These are phyloP conservation scores for Ursus arctos DNA, from an alignment of 2,113 vertebrate genomes.

Conservation along the genomic window DNA sequence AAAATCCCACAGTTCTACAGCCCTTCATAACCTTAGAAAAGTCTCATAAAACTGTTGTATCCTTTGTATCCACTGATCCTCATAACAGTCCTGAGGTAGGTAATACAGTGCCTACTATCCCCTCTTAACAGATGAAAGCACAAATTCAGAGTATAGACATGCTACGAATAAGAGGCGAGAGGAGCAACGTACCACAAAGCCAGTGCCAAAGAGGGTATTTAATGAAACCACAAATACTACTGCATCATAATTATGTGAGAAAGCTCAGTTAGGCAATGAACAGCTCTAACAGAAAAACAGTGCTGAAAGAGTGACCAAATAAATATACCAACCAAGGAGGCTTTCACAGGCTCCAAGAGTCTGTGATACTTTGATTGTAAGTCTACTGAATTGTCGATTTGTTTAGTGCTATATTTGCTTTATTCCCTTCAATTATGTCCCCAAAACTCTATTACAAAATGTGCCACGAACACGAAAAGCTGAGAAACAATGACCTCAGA, in stretches of 20 bases:
- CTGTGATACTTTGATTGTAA: background rate
- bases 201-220: background rate
- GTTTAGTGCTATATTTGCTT: background rate
- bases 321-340: background rate
- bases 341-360: background rate
- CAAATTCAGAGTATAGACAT: background rate
- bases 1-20: background rate
- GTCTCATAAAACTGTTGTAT: background rate
- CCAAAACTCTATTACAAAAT: constrained; percentile 52
- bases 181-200: background rate
- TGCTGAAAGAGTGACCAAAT: background rate
- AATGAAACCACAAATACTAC: background rate
- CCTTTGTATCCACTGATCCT: background rate
- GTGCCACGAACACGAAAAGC: constrained; percentile 16
- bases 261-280: background rate
- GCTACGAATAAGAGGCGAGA: background rate
- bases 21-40: background rate
- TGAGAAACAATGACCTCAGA: background rate
- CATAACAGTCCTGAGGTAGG: background rate
- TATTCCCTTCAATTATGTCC: background rate
- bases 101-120: background rate
- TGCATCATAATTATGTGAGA: background rate
- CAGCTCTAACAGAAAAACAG: background rate
- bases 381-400: background rate
- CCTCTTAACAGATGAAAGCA: background rate